A percentile compares a stretch with the other conserved stretches of the same genome.
Conservation (phyloP, 2,113 vertebrate species). For the Brachirus orientalis region DNA sequence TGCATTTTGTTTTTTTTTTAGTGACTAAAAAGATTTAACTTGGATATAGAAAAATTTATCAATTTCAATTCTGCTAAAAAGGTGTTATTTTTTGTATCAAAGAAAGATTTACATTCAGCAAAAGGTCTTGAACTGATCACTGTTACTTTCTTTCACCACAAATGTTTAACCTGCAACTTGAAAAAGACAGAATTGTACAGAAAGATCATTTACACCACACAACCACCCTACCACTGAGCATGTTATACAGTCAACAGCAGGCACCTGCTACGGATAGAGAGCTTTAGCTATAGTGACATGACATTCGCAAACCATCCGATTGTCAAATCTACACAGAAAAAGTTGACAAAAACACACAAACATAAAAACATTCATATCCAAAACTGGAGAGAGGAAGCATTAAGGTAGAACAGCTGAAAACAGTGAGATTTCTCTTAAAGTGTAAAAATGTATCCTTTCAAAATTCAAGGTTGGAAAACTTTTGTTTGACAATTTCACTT, state of each 20-base stretch:
- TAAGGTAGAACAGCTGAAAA: too few species aligned
- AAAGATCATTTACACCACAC: background rate
- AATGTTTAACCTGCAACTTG: background rate
- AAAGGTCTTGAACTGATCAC: conserved; percentile 1
- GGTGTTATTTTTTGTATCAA: too few species aligned
- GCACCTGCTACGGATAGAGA: background rate
- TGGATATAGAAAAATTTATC: too few species aligned
- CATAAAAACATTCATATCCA: conserved; percentile 26
- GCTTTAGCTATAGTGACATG: too few species aligned
- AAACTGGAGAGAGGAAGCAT: conserved; percentile 1
- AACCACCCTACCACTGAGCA: background rate
- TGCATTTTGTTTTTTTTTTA: background rate
- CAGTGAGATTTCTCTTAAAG: too few species aligned
- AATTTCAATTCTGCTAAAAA: background rate
- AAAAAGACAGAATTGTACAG: background rate
- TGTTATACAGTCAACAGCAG: background rate
- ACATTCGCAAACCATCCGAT: too few species aligned
- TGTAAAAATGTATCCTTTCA: too few species aligned
- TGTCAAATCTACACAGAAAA: background rate
- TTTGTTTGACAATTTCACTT: too few species aligned
- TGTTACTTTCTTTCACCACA: background rate
- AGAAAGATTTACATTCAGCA: background rate
- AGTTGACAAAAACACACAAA: too few species aligned
- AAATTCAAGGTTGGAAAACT: too few species aligned
- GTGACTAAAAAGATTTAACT: background rate